Percentiles rank a stretch among this genome's conserved stretches.
Evolutionary conservation across 2,888 invertebrate species (phyloP).

Genomic region (Ganaspis brasiliensis): DNA sequence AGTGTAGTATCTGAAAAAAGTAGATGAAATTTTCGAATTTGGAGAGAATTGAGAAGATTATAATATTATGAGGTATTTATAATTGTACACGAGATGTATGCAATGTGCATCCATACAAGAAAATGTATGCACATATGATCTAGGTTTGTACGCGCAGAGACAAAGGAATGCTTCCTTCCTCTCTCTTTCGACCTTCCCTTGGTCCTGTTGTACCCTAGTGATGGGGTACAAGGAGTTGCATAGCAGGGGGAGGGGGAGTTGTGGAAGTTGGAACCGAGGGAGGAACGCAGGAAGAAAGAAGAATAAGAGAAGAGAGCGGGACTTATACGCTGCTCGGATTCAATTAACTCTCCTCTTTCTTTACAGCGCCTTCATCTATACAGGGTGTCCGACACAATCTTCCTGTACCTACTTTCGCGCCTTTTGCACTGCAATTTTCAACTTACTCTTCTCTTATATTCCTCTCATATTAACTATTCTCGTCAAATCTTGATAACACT

Average conservation of each 20-base stretch:
- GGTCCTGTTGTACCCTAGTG: conserved; percentile 52
- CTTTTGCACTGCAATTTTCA: conserved; percentile 15
- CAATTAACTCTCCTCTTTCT: conserved; percentile 79
- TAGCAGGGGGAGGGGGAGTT: conserved; percentile 56
- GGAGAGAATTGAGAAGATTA: neutral
- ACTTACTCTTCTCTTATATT: conserved; percentile 12
- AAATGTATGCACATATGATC: conserved; percentile 64
- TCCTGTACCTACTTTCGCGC: conserved; percentile 31
- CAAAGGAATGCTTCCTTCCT: conserved; percentile 75
- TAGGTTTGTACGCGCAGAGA: conserved; percentile 75
- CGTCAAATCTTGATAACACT: too few relatives aligned
- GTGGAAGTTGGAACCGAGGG: conserved; percentile 63
- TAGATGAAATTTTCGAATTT: too few relatives aligned
- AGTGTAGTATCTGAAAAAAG: too few relatives aligned
- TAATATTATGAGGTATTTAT: too few relatives aligned
- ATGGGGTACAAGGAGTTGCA: conserved; percentile 52
- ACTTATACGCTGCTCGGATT: conserved; percentile 80
- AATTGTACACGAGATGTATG: conserved; percentile 41
- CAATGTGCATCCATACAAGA: conserved; percentile 52
- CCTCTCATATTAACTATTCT: too few relatives aligned
- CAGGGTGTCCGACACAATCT: conserved; percentile 64
- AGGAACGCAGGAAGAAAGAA: conserved; percentile 75
- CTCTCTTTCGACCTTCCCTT: conserved; percentile 60
- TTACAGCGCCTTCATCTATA: conserved; percentile 66
- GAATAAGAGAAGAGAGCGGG: conserved; percentile 74